Evolutionary conservation across 1,140 invertebrate genomes (phyloP), one percentile per base, ranked within the genome.

Genomic region (Zophobas atratus): DNA sequence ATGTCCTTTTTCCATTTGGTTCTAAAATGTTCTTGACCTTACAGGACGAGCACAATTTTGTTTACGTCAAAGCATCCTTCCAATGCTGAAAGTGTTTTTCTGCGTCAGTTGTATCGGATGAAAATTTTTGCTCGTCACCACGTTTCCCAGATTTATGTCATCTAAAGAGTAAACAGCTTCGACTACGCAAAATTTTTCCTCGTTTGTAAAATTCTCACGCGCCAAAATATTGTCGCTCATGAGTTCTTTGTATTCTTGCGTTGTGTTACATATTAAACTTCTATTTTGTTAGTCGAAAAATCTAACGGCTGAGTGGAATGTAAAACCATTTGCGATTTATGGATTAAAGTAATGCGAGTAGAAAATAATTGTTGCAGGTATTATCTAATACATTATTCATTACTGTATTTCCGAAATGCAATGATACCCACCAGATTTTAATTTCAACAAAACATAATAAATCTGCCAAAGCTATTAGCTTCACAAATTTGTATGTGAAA

Each of bases 81-180:
- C 36, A 36, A 32, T 8, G 3, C 34, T 36, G 56, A 39, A 55
- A 34, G 32, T 34, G 56, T 6, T 60, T 57, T 60, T 60, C 34
- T 39, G 34, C 56, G 56, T 39, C 56, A 60, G 34, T 39, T 60
- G 56, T 36, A 60, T 60, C 36, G 35, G 36, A 60, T 60, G 56
- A 60, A 60, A 60, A 36, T 38, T 60, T 60, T 36, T 36, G 36
- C 3, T 6, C 56, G 56, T 60, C 35, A 6, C 56, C 56, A 60
- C 36, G 56, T 60, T 60, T 38, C 6, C 6, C 56, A 60, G 56
- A 60, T 60, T 60, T 60, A 35, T 36, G 56, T 60, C 56, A 39
- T 60, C 56, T 36, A 60, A 60, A 60, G 36, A 60, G 56, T 60
- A 60, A 60, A 60, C 56, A 60, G 35, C 56, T 60, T 60, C 56